A percentile compares a stretch with the other conserved stretches of the same genome.
Evolutionary conservation across 2,113 vertebrate species (phyloP).

Genomic region (Python bivittatus): DNA sequence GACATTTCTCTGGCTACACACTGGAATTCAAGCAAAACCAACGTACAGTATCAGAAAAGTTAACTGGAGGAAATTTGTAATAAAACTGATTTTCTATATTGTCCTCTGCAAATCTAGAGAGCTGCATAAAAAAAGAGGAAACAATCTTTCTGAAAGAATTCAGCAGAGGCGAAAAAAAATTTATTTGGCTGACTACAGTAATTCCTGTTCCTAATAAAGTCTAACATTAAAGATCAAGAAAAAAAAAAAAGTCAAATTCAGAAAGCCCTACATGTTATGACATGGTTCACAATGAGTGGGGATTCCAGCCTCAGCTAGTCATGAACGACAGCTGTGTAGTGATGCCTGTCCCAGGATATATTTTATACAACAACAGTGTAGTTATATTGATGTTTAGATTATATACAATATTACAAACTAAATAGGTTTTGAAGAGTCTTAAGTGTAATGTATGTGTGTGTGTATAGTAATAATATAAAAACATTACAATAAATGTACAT

Average conservation of each 20-base stretch:
- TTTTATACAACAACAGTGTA: no score
- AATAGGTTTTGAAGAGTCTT: not conserved
- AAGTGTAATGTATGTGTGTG: not conserved
- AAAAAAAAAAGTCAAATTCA: not conserved
- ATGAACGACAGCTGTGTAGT: no score
- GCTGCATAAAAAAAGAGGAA: not conserved
- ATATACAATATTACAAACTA: not conserved
- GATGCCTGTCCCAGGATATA: no score
- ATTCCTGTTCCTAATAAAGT: not conserved
- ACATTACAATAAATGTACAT: not conserved
- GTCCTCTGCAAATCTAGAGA: not conserved
- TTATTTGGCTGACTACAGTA: not conserved
- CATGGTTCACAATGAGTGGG: not conserved
- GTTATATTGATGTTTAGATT: no score
- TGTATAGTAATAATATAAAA: not conserved
- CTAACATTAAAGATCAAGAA: constrained; percentile 4
- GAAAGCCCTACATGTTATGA: not conserved
- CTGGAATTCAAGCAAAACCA: not conserved
- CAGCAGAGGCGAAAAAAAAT: not conserved
- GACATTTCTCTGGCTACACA: constrained; percentile 10
- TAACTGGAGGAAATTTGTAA: not conserved
- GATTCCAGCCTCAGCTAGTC: not conserved
- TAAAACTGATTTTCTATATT: not conserved
- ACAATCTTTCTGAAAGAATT: not conserved
- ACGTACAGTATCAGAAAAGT: not conserved